Evolutionary conservation across 1,140 invertebrate genomes (phyloP).

Genomic region (Hyles euphorbiae): DNA sequence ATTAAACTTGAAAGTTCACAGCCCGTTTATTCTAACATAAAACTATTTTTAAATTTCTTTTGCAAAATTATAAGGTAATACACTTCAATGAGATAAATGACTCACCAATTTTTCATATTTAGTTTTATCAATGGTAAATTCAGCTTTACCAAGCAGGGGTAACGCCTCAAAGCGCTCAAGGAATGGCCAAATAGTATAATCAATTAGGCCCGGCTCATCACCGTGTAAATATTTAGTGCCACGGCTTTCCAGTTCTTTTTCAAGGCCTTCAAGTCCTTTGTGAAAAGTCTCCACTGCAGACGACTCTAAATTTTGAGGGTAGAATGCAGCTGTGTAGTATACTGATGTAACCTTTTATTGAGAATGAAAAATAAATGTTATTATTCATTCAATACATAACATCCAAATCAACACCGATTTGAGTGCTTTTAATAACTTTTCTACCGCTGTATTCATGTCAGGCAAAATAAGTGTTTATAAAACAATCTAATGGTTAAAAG

Average conservation of each 20-base stretch:
- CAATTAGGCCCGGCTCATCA: conserved; percentile 83
- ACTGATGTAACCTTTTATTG: conserved; percentile 49
- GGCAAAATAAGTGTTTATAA: too few species aligned
- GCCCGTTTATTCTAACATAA: too few species aligned
- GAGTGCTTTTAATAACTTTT: too few species aligned
- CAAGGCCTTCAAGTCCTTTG: conserved; percentile 79
- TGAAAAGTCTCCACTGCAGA: conserved; percentile 44
- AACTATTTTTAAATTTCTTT: too few species aligned
- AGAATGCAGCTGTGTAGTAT: conserved; percentile 64
- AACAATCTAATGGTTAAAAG: too few species aligned
- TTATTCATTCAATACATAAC: conserved; percentile 5
- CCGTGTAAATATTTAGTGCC: conserved; percentile 83
- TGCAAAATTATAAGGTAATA: neutral
- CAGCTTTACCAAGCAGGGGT: conserved; percentile 75
- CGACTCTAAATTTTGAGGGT: conserved; percentile 41
- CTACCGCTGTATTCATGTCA: too few species aligned
- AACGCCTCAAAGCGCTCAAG: conserved; percentile 83
- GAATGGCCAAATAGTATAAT: conserved; percentile 94
- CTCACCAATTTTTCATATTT: conserved; percentile 59
- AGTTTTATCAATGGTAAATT: conserved; percentile 71
- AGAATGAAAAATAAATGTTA: conserved; percentile 2
- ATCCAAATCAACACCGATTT: neutral
- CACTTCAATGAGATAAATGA: conserved; percentile 10
- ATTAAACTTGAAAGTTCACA: too few species aligned
- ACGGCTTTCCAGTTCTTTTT: conserved; percentile 80